Evolutionary conservation across 2,888 invertebrate species (phyloP), one percentile per base, ranked within the genome.

Genomic region (Lasioglossum figueresi): DNA sequence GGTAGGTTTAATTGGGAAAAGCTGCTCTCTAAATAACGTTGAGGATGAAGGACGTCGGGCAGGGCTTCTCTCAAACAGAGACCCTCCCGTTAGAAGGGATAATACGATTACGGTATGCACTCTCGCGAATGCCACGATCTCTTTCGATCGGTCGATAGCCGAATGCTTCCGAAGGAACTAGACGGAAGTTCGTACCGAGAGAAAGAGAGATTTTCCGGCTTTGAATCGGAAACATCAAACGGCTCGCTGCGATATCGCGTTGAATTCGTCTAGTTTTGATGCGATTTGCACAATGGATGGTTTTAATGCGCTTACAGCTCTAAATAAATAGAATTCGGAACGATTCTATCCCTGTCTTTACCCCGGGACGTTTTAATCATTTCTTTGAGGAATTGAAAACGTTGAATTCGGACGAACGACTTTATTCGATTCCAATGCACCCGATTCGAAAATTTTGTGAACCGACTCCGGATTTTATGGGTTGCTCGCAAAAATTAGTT

Each of bases 51-150:
- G 43, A 72, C 27, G 52, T 10, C 27, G 2, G 73, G 5, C 48
- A 27, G n/a, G 52, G 52, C 6, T 72, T 82, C 83, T 79, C 66
- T 84, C 79, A 72, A 83, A 78, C 80, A 63, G 70, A 78, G 63
- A 34, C 63, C 77, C 34, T 82, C 73, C 73, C 68, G 48, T 71
- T 74, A 80, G 80, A 70, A 76, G 74, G 83, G 87, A 88, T 88
- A 91, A 91, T 90, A 88, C 87, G 85, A 91, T 92, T 90, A 92
- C 89, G 86, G 85, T 88, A 89, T 91, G 91, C 92, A 87, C 85
- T 90, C 88, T 89, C 91, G 85, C 89, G 91, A 88, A 43, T 34
- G 40, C 72, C 37, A 63, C 76, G 78, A 80, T 82, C 73, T 52
- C 76, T 79, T 73, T 80, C 77, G 80, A 86, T 86, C 83, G 80